These are phyloP conservation scores for Drosophila murphyi DNA, from an alignment of 1,140 invertebrate species.

Conservation along the genomic window DNA sequence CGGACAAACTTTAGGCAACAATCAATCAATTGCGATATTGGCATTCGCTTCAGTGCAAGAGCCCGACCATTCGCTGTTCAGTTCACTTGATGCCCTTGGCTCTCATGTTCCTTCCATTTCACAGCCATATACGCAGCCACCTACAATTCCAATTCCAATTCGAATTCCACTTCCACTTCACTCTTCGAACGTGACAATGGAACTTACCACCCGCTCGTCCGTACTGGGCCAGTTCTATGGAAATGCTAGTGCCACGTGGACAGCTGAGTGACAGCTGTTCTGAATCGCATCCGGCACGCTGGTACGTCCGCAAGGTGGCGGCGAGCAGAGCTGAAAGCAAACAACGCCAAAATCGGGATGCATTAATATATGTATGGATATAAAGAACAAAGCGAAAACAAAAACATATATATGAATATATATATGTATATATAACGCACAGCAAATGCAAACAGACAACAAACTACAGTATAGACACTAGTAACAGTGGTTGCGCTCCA, in stretches of 20 bases:
- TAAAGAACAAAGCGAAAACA: conserved; percentile 44
- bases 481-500: neutral
- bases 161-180: conserved; percentile 17
- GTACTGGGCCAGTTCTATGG: conserved; percentile 87
- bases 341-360: conserved; percentile 33
- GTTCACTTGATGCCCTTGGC: conserved; percentile 18
- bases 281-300: conserved; percentile 94
- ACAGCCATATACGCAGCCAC: neutral
- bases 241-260: conserved; percentile 93
- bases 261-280: conserved; percentile 92
- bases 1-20: conserved; percentile 65
- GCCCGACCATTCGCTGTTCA: conserved; percentile 41
- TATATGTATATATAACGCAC: conserved; percentile 18
- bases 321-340: conserved; percentile 90
- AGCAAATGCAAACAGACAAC: conserved; percentile 34
- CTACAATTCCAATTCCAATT: conserved; percentile 2
- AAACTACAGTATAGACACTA: conserved; percentile 6
- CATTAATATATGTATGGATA: conserved; percentile 53
- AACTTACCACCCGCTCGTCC: conserved; percentile 74
- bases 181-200: conserved; percentile 43
- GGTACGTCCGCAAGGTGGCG: conserved; percentile 94
- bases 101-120: neutral
- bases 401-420: conserved; percentile 12
- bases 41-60: conserved; percentile 35
- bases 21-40: conserved; percentile 67